phyloP scores from a whole-genome alignment of 2,888 invertebrate species.

The Mesodorylaimus sp. region DNA sequence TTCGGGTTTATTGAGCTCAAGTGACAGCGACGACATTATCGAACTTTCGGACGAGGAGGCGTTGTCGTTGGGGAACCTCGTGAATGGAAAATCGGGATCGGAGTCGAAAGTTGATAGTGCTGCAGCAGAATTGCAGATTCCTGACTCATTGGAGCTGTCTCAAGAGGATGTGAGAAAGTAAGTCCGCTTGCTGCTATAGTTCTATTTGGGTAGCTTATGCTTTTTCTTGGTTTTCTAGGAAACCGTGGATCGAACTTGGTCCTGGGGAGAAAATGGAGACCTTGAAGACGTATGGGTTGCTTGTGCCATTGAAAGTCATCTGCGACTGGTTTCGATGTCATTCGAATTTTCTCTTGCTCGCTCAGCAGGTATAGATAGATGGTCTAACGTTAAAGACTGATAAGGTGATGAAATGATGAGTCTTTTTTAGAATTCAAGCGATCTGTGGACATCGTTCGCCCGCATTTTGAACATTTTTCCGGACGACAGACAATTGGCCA shows the following conservation, averaged over 20 bases:
- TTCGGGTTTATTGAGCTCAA: too few relatives aligned
- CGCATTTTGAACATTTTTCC: constrained; percentile 60
- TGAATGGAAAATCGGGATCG: too few relatives aligned
- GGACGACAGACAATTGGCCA: too few relatives aligned
- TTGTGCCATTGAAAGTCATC: constrained; percentile 53
- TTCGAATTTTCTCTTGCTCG: constrained; percentile 46
- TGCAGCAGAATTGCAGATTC: too few relatives aligned
- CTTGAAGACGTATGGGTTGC: constrained; percentile 31
- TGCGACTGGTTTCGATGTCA: constrained; percentile 67
- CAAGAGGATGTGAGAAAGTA: too few relatives aligned
- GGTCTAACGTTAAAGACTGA: constrained; percentile 11
- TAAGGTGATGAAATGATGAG: not conserved
- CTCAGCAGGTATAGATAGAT: constrained; percentile 26
- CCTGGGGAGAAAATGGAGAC: constrained; percentile 23
- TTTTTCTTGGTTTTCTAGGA: constrained; percentile 3
- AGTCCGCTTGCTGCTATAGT: too few relatives aligned
- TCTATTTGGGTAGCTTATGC: not conserved
- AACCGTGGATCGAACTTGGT: constrained; percentile 33
- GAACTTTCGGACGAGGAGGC: too few relatives aligned
- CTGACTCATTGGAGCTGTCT: too few relatives aligned
- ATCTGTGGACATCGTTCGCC: constrained; percentile 57
- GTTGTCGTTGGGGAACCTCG: too few relatives aligned
- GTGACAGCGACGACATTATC: too few relatives aligned
- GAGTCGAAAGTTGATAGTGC: too few relatives aligned
- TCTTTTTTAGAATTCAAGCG: constrained; percentile 46